Conservation (phyloP, 2,888 invertebrate species). For the Meta bourneti region DNA sequence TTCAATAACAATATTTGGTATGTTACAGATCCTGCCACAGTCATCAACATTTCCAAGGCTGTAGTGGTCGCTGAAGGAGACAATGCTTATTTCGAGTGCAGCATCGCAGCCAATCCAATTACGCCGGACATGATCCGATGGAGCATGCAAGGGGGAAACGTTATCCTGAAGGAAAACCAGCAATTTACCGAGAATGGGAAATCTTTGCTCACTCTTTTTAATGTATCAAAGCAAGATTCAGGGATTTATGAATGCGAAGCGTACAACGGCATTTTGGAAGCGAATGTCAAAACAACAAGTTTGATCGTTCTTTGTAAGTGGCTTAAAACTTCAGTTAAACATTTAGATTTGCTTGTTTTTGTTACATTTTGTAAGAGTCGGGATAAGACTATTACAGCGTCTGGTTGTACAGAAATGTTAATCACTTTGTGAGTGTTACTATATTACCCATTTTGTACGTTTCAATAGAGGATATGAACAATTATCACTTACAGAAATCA, state of each 20-base stretch:
- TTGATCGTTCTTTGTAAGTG: slow-evolving; percentile 93
- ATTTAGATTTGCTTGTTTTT: background rate
- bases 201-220: slow-evolving; percentile 88
- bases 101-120: slow-evolving; percentile 91
- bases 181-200: slow-evolving; percentile 86
- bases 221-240: slow-evolving; percentile 90
- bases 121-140: slow-evolving; percentile 91
- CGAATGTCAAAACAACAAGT: slow-evolving; percentile 87
- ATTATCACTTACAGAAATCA: no score
- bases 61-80: slow-evolving; percentile 89
- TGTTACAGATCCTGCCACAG: slow-evolving; percentile 88
- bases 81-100: slow-evolving; percentile 91
- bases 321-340: background rate
- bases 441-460: no score
- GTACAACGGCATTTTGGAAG: slow-evolving; percentile 92
- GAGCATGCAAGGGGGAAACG: slow-evolving; percentile 86
- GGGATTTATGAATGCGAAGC: slow-evolving; percentile 93
- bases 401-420: no score
- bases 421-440: no score
- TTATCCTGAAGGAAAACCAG: slow-evolving; percentile 79
- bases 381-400: no score
- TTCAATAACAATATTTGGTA: background rate
- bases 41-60: slow-evolving; percentile 87
- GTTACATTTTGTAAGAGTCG: no score
- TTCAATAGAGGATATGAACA: no score